phyloP scores from a whole-genome alignment of 2,797 vertebrate species.

The Girardinus metallicus region DNA sequence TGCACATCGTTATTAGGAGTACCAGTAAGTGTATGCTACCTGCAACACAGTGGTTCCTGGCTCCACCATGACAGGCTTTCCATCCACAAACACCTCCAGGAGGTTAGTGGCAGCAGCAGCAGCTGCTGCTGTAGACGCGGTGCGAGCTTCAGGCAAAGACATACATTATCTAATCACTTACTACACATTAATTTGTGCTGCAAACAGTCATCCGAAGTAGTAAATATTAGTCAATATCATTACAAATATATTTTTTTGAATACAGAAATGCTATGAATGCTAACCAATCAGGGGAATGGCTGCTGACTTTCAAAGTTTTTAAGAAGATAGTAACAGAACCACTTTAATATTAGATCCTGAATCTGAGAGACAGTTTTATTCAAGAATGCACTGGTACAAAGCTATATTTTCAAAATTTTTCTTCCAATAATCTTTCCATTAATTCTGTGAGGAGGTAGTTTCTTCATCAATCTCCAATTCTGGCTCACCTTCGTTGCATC shows the following conservation, averaged over 20 bases:
- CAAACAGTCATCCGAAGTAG: background rate
- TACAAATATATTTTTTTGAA: background rate
- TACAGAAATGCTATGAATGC: background rate
- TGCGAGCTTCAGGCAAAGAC: constrained; percentile 72
- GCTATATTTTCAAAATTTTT: background rate
- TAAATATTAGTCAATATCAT: background rate
- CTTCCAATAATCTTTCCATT: background rate
- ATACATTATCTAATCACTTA: background rate
- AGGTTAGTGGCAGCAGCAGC: constrained; percentile 78
- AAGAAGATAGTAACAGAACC: background rate
- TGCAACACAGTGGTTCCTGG: constrained; percentile 91
- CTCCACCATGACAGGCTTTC: constrained; percentile 87
- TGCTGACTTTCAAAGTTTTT: background rate
- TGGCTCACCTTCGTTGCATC: background rate
- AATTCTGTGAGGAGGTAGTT: background rate
- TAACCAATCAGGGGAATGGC: background rate
- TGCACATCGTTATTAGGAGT: background rate
- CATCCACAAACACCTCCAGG: constrained; percentile 92
- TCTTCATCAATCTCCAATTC: background rate
- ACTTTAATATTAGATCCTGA: background rate
- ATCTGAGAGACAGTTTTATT: background rate
- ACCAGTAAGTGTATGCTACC: constrained; percentile 63
- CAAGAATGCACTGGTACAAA: background rate
- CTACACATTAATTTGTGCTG: background rate
- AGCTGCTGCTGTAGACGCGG: constrained; percentile 75